Evolutionary conservation across 2,888 invertebrate species (phyloP), one percentile per base, ranked within the genome.

Genomic region (Torymus auratus): DNA sequence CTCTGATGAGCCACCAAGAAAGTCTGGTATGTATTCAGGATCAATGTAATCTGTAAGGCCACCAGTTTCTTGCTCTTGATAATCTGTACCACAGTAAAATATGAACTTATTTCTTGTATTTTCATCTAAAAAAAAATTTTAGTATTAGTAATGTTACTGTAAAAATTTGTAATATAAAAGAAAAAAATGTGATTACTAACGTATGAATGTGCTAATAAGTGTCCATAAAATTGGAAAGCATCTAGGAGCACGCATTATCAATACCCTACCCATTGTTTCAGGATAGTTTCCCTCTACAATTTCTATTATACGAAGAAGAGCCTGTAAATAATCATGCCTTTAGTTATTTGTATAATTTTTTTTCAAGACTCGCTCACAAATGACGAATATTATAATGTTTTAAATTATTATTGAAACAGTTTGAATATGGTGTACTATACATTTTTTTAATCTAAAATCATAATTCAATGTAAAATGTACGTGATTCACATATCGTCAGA

Each of bases 181-280:
- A 73, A 15, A 65, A 65, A 61, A 61, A 53, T 41, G 28, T 28
- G 15, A 60, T 68, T 80, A 61, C 91, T 91, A 88, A 96, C 96
- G 95, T 87, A 98, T 98, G 90, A 98, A 98, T 1, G 98, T 96
- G 91, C 96, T 96, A 84, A 98, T 96, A 79, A 98, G 94, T 0
- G 98, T 98, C 98, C 98, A 98, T 56, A 98, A 92, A 77, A 98
- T 97, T 4, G 98, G 98, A 91, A 98, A 98, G 69, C 98, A 97
- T 83, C 98, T 92, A 0, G 98, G 98, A 13, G 98, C 98, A 65
- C 98, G 92, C 64, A 98, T 96, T 78, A 98, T 96, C 79, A 98
- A 93, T 82, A 98, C 96, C 56, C 96, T 92, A 1, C 97, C 97
- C 95, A 98, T 96, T 12, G 98, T 98, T 92, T 98, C 98, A 0